Evolutionary conservation across 2,888 invertebrate genomes (phyloP).

Genomic region (Torymus texanus): DNA sequence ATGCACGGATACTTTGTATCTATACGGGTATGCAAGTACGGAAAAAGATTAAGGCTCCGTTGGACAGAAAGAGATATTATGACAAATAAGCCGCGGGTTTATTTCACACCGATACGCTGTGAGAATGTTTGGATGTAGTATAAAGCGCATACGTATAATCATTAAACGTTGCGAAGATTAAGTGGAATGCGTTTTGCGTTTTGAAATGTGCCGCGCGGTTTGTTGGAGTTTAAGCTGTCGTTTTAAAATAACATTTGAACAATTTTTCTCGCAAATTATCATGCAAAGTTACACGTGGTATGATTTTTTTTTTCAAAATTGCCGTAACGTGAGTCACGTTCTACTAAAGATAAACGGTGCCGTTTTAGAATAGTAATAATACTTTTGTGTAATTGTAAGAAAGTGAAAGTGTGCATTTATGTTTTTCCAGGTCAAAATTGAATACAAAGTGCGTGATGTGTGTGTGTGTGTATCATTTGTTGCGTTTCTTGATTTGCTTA

Average conservation of each 20-base stretch:
- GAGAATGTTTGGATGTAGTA: neutral
- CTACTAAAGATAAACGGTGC: slow-evolving; percentile 9
- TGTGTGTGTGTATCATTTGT: too few relatives aligned
- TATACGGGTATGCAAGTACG: neutral
- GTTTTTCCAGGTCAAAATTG: slow-evolving; percentile 26
- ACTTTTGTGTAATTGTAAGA: slow-evolving; percentile 28
- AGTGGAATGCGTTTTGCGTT: too few relatives aligned
- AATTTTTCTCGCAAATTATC: too few relatives aligned
- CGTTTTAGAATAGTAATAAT: slow-evolving; percentile 15
- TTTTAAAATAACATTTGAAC: too few relatives aligned
- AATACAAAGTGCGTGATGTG: slow-evolving; percentile 2
- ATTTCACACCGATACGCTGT: slow-evolving; percentile 6
- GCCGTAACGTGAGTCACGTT: neutral
- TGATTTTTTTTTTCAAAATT: neutral
- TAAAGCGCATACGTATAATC: neutral
- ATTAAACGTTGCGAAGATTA: neutral
- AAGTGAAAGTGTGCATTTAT: slow-evolving; percentile 33
- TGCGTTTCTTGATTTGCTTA: neutral
- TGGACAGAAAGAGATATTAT: slow-evolving; percentile 42
- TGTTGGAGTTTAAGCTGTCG: too few relatives aligned
- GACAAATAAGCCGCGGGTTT: slow-evolving; percentile 46
- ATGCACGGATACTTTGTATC: too few relatives aligned
- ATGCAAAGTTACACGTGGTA: too few relatives aligned
- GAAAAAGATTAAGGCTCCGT: neutral
- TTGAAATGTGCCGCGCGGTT: too few relatives aligned